phyloP scores from a whole-genome alignment of 1,140 invertebrate genomes.

The Euura saliciscinereae region DNA sequence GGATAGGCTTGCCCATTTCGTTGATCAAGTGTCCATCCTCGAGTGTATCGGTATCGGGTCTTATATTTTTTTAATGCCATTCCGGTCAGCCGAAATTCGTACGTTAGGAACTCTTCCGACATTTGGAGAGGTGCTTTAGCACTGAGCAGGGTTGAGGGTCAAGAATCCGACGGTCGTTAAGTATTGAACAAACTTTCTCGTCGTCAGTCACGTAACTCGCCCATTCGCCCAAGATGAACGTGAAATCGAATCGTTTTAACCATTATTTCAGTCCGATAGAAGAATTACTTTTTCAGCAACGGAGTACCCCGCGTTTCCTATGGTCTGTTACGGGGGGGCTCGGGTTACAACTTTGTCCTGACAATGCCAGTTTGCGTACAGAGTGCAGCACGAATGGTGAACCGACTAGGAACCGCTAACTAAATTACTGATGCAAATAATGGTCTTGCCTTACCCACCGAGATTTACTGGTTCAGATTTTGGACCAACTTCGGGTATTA shows the following conservation, averaged over 20 bases:
- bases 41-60: neutral
- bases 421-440: slow-evolving; percentile 58
- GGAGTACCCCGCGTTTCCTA: too few relatives aligned
- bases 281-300: too few relatives aligned
- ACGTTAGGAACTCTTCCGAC: neutral
- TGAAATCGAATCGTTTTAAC: too few relatives aligned
- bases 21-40: neutral
- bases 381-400: neutral
- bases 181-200: too few relatives aligned
- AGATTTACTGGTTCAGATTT: slow-evolving; percentile 55
- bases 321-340: too few relatives aligned
- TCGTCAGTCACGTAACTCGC: too few relatives aligned
- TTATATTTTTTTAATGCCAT: neutral
- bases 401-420: slow-evolving; percentile 41
- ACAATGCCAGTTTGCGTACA: slow-evolving; percentile 45
- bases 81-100: neutral
- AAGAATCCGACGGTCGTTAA: neutral
- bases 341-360: slow-evolving; percentile 11
- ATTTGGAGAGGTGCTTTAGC: neutral
- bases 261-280: too few relatives aligned
- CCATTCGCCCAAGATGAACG: too few relatives aligned
- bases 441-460: slow-evolving; percentile 48
- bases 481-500: slow-evolving; percentile 38
- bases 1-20: neutral
- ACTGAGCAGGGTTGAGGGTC: neutral